Evolutionary conservation across 2,888 invertebrate species (phyloP).

Genomic region (Drosophila picticornis): DNA sequence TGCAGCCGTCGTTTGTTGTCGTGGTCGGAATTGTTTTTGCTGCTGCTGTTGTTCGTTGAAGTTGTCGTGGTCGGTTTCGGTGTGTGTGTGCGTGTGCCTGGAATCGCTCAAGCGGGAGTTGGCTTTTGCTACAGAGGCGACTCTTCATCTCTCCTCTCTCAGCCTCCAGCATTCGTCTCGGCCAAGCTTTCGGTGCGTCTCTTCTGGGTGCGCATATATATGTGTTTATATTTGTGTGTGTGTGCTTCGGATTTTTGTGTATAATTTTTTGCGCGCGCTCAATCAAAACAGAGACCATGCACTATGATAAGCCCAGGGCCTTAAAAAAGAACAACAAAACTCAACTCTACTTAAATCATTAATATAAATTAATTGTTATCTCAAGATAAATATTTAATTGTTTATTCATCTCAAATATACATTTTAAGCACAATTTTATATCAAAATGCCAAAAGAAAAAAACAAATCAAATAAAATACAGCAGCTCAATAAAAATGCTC

Average conservation of each 20-base stretch:
- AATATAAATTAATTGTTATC: conserved; percentile 7
- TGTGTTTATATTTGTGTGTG: conserved; percentile 35
- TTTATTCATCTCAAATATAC: background rate
- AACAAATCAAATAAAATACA: conserved; percentile 4
- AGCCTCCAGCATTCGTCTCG: conserved; percentile 55
- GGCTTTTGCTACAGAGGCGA: conserved; percentile 42
- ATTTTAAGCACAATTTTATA: conserved; percentile 15
- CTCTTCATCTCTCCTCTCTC: conserved; percentile 29
- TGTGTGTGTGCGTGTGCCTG: conserved; percentile 52
- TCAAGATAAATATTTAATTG: conserved; percentile 1
- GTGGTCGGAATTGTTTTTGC: conserved; percentile 50
- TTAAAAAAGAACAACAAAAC: conserved; percentile 1
- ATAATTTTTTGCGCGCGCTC: conserved; percentile 81
- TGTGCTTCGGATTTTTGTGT: conserved; percentile 71
- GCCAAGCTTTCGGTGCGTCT: conserved; percentile 66
- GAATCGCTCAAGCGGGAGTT: conserved; percentile 69
- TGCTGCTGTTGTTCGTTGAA: conserved; percentile 29
- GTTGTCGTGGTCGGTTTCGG: conserved; percentile 29
- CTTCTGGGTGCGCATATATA: conserved; percentile 52
- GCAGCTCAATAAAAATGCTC: conserved; percentile 24
- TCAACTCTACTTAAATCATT: conserved; percentile 3
- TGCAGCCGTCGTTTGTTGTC: conserved; percentile 60
- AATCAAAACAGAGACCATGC: conserved; percentile 69
- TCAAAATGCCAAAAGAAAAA: conserved; percentile 26
- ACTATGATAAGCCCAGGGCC: conserved; percentile 26